Base-by-base conservation (phyloP, 1,140 invertebrate genomes). In the Aphidius gifuensis region DNA sequence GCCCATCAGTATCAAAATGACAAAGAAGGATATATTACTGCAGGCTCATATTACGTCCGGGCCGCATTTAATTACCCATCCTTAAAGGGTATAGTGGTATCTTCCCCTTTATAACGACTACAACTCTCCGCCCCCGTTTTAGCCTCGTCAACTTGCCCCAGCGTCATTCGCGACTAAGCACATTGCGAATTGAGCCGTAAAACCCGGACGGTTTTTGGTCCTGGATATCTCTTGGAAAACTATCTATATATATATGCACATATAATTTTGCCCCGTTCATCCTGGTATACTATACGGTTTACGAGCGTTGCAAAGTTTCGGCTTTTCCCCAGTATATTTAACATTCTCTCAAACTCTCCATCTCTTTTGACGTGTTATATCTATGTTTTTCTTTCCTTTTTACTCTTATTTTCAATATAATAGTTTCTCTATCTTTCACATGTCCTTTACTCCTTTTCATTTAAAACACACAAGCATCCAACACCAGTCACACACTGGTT, bases 111-210 rank as follows among this genome's bases (percentile, higher is more conserved):
- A 2, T 32, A 32, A 32, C 4, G 23, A 32, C 23, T 32, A 32
- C 23, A 3, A 32, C 23, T 32, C 23, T 3, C 47, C 71, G 3
- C 50, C 50, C 50, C 50, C 32, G 6, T n/a, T 49, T 49, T n/a
- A 6, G 7, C n/a, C 3, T 32, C 23, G 23, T 32, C 23, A 32
- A 32, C 23, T 32, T 32, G 23, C 23, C 23, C 23, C 23, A 32
- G 4, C 23, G 23, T 32, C 23, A 32, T 32, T 32, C 23, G 23
- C 23, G 23, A 32, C 23, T 32, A 32, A 32, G 23, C 9, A 11
- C 68, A 78, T 53, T 75, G 75, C 73, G 77, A 77, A 78, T 65
- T 79, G 76, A 74, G 71, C 71, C 72, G 70, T 79, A 78, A 79
- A 79, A 75, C 71, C 62, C 61, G 32, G 46, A 50, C 53, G 38